Base-by-base conservation (phyloP, 37 sponge, comb jelly and placozoan species). In the Amphimedon queenslandica region DNA sequence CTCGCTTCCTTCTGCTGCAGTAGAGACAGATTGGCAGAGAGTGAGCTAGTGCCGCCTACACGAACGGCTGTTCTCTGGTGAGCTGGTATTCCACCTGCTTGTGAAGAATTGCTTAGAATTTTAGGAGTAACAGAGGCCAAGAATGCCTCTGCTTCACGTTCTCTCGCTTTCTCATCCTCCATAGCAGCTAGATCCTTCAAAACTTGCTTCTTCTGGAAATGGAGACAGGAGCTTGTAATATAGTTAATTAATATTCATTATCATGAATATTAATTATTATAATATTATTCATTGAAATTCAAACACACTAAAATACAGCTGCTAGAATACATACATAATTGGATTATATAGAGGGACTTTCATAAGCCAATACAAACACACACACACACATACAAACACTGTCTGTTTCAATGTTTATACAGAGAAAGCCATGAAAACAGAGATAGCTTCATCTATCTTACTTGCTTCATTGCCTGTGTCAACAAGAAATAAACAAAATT, bases 91-190 rank as follows among this genome's bases (percentile, higher is more conserved):
- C 37, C 58, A 34, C 37, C 37, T 57, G 4, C 13, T 34, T 33
- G 69, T 4, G 4, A 6, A 60, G 80, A 37, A 23, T 34, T 27
- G 4, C 68, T 57, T 25, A 55, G 30, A 8, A 83, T 32, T 0
- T 51, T 57, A 1, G 86, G 86, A 2, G 74, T 38, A 39, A 85
- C 37, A 10, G 75, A 32, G 13, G 69, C 40, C 0, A 85, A 70
- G 30, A 69, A 85, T 24, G 74, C 80, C 6, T 72, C 80, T 18
- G 86, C 86, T 63, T 85, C 86, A 61, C 65, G 66, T 64, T 85
- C 86, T 5, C 80, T 41, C 53, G 68, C 39, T 21, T 32, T 16
- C 39, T 39, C 39, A 29, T 67, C 68, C n/a, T n/a, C n/a, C n/a
- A n/a, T n/a, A n/a, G n/a, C n/a, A n/a, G n/a, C n/a, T n/a, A n/a